Conservation (phyloP, 2,888 invertebrate genomes). For the Ornithoptera alexandrae region DNA sequence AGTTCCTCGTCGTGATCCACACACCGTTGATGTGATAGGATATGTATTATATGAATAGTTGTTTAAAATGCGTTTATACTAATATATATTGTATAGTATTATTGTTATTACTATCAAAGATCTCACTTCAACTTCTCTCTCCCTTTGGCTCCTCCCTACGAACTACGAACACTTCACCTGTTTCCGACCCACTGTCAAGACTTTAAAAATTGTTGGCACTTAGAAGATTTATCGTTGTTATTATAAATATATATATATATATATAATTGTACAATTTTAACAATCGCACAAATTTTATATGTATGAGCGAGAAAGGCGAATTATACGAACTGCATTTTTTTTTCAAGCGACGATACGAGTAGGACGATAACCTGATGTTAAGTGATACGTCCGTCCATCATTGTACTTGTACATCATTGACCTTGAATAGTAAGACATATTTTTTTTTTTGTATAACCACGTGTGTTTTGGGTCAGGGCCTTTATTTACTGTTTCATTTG, state of each 20-base stretch:
- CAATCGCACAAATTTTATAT: slow-evolving; percentile 12
- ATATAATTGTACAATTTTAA: slow-evolving; percentile 8
- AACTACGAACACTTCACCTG: slow-evolving; percentile 4
- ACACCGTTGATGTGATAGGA: not conserved
- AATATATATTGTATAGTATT: slow-evolving; percentile 2
- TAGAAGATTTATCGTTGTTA: slow-evolving; percentile 20
- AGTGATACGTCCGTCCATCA: too few relatives aligned
- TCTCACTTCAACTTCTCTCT: slow-evolving; percentile 1
- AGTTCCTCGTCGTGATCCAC: not conserved
- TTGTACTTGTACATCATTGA: too few relatives aligned
- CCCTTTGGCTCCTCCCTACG: not conserved
- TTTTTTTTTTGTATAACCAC: too few relatives aligned
- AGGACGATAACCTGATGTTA: too few relatives aligned
- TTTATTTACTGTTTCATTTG: too few relatives aligned
- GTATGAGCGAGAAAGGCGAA: not conserved
- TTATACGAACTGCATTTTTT: not conserved
- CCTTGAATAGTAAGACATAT: too few relatives aligned
- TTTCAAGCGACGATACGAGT: too few relatives aligned
- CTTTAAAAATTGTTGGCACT: slow-evolving; percentile 8
- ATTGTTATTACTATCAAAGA: slow-evolving; percentile 2
- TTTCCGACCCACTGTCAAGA: not conserved
- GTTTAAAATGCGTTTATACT: not conserved
- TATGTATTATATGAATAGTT: slow-evolving; percentile 10
- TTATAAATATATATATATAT: not conserved
- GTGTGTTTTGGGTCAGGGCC: too few relatives aligned